Conservation (phyloP, 2,888 invertebrate genomes). For the Sinelater perroti region DNA sequence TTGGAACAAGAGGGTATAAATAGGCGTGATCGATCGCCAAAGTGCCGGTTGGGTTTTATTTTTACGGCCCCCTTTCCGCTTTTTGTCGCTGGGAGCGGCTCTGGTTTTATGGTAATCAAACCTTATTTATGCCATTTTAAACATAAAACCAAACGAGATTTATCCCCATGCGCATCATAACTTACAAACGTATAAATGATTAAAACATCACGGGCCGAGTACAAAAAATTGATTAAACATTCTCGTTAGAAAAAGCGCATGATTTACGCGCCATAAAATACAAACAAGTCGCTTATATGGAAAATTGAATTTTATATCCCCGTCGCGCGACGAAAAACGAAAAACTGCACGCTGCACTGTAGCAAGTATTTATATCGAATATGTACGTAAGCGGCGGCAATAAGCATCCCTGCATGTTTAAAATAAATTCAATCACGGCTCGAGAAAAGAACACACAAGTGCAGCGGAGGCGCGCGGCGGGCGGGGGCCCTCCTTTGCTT, state of each 20-base stretch:
- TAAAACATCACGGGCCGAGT: constrained; percentile 18
- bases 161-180: constrained; percentile 12
- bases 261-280: constrained; percentile 25
- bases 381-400: constrained; percentile 40
- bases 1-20: no score
- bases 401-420: constrained; percentile 35
- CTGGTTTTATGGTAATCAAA: no score
- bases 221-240: constrained; percentile 16
- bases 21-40: no score
- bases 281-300: constrained; percentile 4
- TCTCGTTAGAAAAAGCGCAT: constrained; percentile 5
- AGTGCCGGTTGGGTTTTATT: no score
- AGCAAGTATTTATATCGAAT: constrained; percentile 45
- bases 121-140: background rate
- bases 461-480: constrained; percentile 33
- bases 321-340: background rate
- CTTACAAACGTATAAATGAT: constrained; percentile 25
- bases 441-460: constrained; percentile 28
- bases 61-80: no score
- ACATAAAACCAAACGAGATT: constrained; percentile 5
- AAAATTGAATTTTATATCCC: background rate
- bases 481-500: constrained; percentile 48
- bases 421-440: constrained; percentile 31
- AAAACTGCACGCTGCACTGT: constrained; percentile 3
- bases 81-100: no score